Evolutionary conservation across 2,888 invertebrate species (phyloP).

Genomic region (Drosophila yooni): DNA sequence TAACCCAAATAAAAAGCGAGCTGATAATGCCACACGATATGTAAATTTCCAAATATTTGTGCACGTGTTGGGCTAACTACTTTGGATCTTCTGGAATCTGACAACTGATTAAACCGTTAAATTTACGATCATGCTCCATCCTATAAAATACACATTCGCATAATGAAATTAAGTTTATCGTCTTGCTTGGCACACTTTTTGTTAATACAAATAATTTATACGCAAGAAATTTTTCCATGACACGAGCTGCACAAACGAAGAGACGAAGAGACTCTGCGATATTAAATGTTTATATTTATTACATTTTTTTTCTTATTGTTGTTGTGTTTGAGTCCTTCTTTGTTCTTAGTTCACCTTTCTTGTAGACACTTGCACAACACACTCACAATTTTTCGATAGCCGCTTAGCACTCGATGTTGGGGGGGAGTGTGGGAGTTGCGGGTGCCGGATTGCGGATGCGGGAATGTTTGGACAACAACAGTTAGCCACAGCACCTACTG

Average conservation of each 20-base stretch:
- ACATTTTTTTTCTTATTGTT: too few species aligned
- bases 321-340: conserved; percentile 29
- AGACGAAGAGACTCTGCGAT: neutral
- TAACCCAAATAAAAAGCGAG: conserved; percentile 31
- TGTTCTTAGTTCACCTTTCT: neutral
- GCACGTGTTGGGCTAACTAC: conserved; percentile 11
- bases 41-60: conserved; percentile 2
- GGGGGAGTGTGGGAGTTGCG: conserved; percentile 16
- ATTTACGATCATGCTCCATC: conserved; percentile 14
- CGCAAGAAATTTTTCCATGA: conserved; percentile 53
- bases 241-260: conserved; percentile 1
- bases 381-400: conserved; percentile 46
- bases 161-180: conserved; percentile 27
- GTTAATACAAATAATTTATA: conserved; percentile 2
- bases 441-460: conserved; percentile 26
- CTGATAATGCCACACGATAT: conserved; percentile 10
- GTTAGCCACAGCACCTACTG: conserved; percentile 50
- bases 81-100: neutral
- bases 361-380: conserved; percentile 13
- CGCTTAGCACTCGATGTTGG: conserved; percentile 29
- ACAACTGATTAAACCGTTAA: conserved; percentile 20
- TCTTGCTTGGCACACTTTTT: conserved; percentile 33
- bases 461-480: conserved; percentile 22
- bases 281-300: neutral
- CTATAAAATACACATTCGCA: conserved; percentile 21